These are phyloP conservation scores for Nomia melanderi DNA, from an alignment of 1,140 invertebrate species.

Conservation along the genomic window DNA sequence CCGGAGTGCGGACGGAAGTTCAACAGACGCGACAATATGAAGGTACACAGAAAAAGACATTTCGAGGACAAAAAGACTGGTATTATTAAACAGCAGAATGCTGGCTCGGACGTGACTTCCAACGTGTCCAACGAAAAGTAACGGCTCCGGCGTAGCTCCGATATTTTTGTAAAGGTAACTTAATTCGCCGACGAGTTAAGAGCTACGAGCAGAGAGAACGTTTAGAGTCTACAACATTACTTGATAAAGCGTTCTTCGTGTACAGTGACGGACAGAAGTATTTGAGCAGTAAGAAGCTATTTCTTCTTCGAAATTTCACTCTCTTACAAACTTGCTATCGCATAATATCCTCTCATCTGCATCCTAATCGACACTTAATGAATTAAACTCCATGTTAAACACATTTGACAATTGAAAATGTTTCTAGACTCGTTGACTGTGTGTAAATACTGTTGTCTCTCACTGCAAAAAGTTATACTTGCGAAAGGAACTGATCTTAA, in stretches of 20 bases:
- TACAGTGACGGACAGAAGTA: background rate
- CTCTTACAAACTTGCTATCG: background rate
- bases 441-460: background rate
- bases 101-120: slow-evolving; percentile 12
- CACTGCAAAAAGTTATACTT: background rate
- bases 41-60: slow-evolving; percentile 78
- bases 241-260: too few species aligned
- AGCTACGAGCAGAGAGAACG: slow-evolving; percentile 6
- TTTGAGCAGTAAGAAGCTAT: background rate
- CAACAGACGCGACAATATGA: slow-evolving; percentile 79
- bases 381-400: too few species aligned
- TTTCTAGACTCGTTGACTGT: too few species aligned
- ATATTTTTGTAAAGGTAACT: slow-evolving; percentile 32
- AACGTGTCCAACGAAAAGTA: slow-evolving; percentile 59
- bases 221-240: background rate
- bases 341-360: background rate
- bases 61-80: slow-evolving; percentile 69
- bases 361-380: too few species aligned
- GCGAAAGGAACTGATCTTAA: background rate
- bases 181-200: background rate
- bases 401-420: too few species aligned
- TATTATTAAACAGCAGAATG: slow-evolving; percentile 59
- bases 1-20: slow-evolving; percentile 79
- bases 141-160: slow-evolving; percentile 6
- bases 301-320: background rate